These are phyloP conservation scores for Aptenodytes patagonicus DNA, from an alignment of 2,113 vertebrate genomes.

Conservation along the genomic window DNA sequence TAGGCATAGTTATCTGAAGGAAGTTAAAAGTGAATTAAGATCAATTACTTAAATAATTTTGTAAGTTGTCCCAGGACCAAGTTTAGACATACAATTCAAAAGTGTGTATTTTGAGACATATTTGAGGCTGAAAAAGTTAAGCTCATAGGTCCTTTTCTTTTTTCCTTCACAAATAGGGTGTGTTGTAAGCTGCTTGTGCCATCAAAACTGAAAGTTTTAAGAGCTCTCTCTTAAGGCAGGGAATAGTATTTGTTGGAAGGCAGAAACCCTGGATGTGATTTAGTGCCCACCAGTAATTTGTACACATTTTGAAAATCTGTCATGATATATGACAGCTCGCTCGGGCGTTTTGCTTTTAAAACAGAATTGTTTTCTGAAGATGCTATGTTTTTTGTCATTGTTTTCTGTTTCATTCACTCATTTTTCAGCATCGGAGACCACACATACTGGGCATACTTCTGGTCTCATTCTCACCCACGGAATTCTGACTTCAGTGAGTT, in stretches of 20 bases:
- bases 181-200: not conserved
- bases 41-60: not conserved
- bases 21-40: not conserved
- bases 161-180: not conserved
- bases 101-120: not conserved
- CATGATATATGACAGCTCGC: not conserved
- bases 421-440: slow-evolving; percentile 31
- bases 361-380: slow-evolving; percentile 36
- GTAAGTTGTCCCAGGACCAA: not conserved
- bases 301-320: slow-evolving; percentile 22
- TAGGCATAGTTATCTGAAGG: not conserved
- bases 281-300: not conserved
- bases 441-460: slow-evolving; percentile 53
- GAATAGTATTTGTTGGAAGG: not conserved
- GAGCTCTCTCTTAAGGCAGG: not conserved
- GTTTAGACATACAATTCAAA: not conserved
- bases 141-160: not conserved
- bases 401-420: slow-evolving; percentile 8
- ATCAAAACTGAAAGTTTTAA: not conserved
- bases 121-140: not conserved
- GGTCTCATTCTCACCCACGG: slow-evolving; percentile 47
- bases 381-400: slow-evolving; percentile 10
- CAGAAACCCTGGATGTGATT: slow-evolving; percentile 3
- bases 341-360: not conserved
- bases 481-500: slow-evolving; percentile 51